Base-by-base conservation (phyloP, 2,113 vertebrate species). In the Etheostoma cragini region DNA sequence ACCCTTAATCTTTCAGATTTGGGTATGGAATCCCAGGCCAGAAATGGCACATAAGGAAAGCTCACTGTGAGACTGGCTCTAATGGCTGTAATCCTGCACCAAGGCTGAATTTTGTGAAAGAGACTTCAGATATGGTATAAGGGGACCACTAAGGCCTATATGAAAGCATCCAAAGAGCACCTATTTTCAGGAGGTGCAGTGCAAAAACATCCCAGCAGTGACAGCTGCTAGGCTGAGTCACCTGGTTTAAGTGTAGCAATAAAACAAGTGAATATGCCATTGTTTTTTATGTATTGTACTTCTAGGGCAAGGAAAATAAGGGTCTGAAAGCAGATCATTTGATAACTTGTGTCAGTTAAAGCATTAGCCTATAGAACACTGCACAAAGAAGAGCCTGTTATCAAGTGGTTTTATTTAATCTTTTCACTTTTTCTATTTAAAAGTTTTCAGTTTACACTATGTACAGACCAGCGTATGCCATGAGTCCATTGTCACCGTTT, bases 401-500 rank as follows among this genome's bases (percentile, higher is more conserved):
- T 69, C 15, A 38, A 42, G n/a, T 10, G 12, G 38, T 24, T n/a
- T 11, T 76, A 22, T 47, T 42, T 0, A 71, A n/a, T 49, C 5
- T 16, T 21, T 10, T 8, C 10, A 50, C 21, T 24, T 56, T 65
- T 66, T 73, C 62, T 2, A 60, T 35, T 52, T 63, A 5, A 63
- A 63, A 58, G 50, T 63, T 53, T 68, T 82, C 26, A 66, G 10
- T 82, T 56, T 11, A 79, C 15, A 35, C 4, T 57, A 58, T 57
- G 70, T 49, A 61, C 58, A 47, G 24, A 60, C 24, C 4, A 47
- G 50, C 30, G 11, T 70, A 50, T 62, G 47, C 15, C 57, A 57
- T 14, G 26, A 63, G 52, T 19, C 56, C 26, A 62, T 4, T 26
- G 50, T 64, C 38, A 50, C 8, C 56, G 19, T 76, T 75, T 68